These are phyloP conservation scores for Psix sp. DNA, from an alignment of 1,140 invertebrate species.

Conservation along the genomic window DNA sequence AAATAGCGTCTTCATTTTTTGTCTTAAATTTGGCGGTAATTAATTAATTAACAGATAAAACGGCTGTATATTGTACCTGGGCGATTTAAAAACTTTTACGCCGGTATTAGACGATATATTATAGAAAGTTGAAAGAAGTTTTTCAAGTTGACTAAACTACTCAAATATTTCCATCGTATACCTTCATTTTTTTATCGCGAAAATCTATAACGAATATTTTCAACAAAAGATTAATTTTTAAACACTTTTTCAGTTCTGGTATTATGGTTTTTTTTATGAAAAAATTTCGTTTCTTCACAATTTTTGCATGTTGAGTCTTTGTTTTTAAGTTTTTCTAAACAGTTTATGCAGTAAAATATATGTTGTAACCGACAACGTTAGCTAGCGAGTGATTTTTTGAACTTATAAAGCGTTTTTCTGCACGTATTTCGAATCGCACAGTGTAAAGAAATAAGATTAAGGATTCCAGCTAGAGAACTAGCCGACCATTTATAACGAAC, in stretches of 20 bases:
- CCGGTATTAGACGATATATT: conserved; percentile 51
- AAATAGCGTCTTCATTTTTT: conserved; percentile 45
- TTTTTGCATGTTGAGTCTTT: not conserved
- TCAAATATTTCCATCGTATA: conserved; percentile 53
- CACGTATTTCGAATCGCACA: conserved; percentile 6
- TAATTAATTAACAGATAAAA: too few species aligned
- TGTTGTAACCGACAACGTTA: not conserved
- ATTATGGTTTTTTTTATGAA: conserved; percentile 33
- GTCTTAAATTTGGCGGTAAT: conserved; percentile 20
- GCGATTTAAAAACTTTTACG: conserved; percentile 57
- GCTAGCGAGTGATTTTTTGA: conserved; percentile 2
- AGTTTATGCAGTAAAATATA: conserved; percentile 4
- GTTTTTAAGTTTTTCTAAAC: not conserved
- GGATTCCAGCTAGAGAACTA: conserved; percentile 1
- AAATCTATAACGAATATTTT: conserved; percentile 1
- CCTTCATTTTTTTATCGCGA: conserved; percentile 34
- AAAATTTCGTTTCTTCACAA: conserved; percentile 4
- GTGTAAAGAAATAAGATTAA: conserved; percentile 2
- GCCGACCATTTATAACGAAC: conserved; percentile 4
- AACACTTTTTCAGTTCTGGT: conserved; percentile 23
- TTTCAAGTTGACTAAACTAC: conserved; percentile 6
- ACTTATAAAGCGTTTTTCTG: conserved; percentile 6
- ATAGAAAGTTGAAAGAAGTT: conserved; percentile 15
- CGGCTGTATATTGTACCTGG: too few species aligned
- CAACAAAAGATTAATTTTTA: conserved; percentile 12